Base-by-base conservation (phyloP, 2,797 vertebrate species). In the Silurus lanzhouensis region DNA sequence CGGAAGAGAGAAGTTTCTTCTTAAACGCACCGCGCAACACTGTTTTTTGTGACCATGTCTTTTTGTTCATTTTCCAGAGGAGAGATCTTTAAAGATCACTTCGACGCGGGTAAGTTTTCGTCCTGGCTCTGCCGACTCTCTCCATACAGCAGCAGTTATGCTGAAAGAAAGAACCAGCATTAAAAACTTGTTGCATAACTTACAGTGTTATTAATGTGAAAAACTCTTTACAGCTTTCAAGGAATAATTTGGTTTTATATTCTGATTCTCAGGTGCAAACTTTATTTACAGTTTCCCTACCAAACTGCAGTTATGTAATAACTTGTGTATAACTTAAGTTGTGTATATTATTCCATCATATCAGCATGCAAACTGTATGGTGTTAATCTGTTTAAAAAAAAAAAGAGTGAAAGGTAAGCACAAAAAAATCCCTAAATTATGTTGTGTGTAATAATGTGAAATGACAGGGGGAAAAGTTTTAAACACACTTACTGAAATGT, bases 41-140 rank as follows among this genome's bases (percentile, higher is more conserved):
- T 1, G n/a, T 1, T 64, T 8, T 31, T 27, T 27, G 60, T 12
- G 66, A 27, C 9, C 74, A 99, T 99, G 98, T 94, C 97, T 0
- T 99, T 97, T 88, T 99, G 98, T 86, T 92, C 93, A 2, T 99
- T 98, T 89, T 61, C 85, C 10, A 94, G 96, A 0, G 96, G 94
- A 20, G 97, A 99, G 91, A 71, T 92, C 58, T 97, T 90, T 89
- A 96, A 96, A 93, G 93, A 96, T 85, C 96, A 97, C 86, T 99
- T 98, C 88, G 92, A 96, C 89, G 57, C 94, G 85, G 97, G 97
- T 99, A 81, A 88, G 88, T 58, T 38, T 12, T 17, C 19, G 5
- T 17, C 38, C 7, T 44, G 15, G 25, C 48, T 57, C 25, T 6
- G 4, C 8, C 13, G 19, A 27, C 48, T 75, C 3, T 52, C 19